Conservation (phyloP, 2,797 vertebrate genomes). For the Miichthys miiuy region DNA sequence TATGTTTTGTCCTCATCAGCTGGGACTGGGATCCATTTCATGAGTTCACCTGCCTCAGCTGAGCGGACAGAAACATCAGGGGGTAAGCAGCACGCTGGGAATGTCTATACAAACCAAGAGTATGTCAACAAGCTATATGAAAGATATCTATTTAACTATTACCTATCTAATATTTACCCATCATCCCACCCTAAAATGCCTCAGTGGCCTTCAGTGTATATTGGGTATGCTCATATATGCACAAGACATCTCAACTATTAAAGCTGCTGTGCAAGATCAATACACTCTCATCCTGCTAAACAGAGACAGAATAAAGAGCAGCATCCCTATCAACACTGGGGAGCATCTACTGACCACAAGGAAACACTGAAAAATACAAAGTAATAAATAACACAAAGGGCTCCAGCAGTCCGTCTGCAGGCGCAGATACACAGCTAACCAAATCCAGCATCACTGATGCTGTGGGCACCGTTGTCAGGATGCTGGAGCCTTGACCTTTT, state of each 20-base stretch:
- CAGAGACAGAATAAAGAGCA: conserved; percentile 56
- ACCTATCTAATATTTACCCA: conserved; percentile 55
- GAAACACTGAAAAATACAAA: conserved; percentile 39
- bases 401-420: conserved; percentile 18
- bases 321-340: conserved; percentile 29
- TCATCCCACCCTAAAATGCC: conserved; percentile 44
- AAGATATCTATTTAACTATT: conserved; percentile 41
- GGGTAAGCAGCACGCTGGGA: conserved; percentile 30
- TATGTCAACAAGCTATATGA: conserved; percentile 23
- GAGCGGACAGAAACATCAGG: conserved; percentile 19
- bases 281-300: conserved; percentile 55
- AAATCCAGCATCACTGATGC: conserved; percentile 11
- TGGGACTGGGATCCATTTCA: conserved; percentile 25
- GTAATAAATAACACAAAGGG: conserved; percentile 20
- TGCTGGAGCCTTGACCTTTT: conserved; percentile 51
- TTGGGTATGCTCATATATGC: conserved; percentile 57
- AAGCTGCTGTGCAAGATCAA: conserved; percentile 63
- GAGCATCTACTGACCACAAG: conserved; percentile 40
- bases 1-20: conserved; percentile 51
- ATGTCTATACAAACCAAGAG: conserved; percentile 12
- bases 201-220: conserved; percentile 42
- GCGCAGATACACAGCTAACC: conserved; percentile 5
- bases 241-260: conserved; percentile 50
- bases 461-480: conserved; percentile 11
- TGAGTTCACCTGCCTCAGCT: conserved; percentile 34